Evolutionary conservation across 1,140 invertebrate genomes (phyloP).

Genomic region (Hyles euphorbiae): DNA sequence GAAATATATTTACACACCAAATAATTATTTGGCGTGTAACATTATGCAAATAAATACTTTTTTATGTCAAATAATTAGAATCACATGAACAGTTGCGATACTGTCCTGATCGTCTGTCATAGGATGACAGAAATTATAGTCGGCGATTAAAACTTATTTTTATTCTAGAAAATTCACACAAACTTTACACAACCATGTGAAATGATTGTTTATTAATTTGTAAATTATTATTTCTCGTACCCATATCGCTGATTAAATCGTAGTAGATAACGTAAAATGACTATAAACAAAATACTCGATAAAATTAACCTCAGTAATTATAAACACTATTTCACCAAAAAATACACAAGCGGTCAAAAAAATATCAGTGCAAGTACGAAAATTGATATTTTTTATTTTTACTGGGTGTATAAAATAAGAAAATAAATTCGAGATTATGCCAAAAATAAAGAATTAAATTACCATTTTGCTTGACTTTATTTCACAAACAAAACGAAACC

Average conservation of each 20-base stretch:
- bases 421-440: slow-evolving; percentile 20
- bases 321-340: slow-evolving; percentile 22
- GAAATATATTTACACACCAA: too few species aligned
- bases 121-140: too few species aligned
- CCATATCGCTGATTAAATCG: slow-evolving; percentile 10
- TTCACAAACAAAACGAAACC: slow-evolving; percentile 29
- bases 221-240: slow-evolving; percentile 12
- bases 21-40: too few species aligned
- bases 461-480: slow-evolving; percentile 53
- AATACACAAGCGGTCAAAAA: slow-evolving; percentile 28
- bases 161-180: too few species aligned
- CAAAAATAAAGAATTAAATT: slow-evolving; percentile 49
- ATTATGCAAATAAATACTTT: not conserved
- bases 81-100: slow-evolving; percentile 26
- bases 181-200: too few species aligned
- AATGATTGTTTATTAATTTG: too few species aligned
- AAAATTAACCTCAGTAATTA: slow-evolving; percentile 10
- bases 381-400: too few species aligned
- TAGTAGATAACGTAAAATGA: not conserved
- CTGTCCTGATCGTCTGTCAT: not conserved
- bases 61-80: slow-evolving; percentile 5
- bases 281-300: not conserved
- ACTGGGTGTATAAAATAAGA: too few species aligned
- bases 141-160: too few species aligned
- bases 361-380: slow-evolving; percentile 8